phyloP scores from a whole-genome alignment of 2,113 vertebrate species.

The Cyprinodon tularosa region DNA sequence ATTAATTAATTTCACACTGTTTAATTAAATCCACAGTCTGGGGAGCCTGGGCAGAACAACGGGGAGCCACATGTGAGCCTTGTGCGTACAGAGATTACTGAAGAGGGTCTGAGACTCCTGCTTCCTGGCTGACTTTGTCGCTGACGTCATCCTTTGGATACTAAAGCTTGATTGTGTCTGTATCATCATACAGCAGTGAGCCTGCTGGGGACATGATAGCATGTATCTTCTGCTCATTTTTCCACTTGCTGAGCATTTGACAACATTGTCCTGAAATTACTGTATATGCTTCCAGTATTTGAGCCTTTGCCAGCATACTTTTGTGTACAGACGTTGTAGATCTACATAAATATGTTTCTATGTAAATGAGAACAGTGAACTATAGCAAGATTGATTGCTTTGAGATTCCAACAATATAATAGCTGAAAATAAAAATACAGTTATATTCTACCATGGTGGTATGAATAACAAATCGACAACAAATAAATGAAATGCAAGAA shows the following conservation, averaged over 20 bases:
- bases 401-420: conserved; percentile 34
- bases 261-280: conserved; percentile 37
- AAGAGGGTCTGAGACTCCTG: conserved; percentile 62
- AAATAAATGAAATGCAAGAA: too few relatives aligned
- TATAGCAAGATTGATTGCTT: conserved; percentile 18
- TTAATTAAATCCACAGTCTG: conserved; percentile 83
- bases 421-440: background rate
- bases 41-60: conserved; percentile 63
- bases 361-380: conserved; percentile 39
- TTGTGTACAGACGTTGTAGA: background rate
- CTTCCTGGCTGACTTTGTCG: conserved; percentile 78
- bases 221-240: conserved; percentile 43
- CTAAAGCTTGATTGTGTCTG: conserved; percentile 85
- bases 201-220: conserved; percentile 49
- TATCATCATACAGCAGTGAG: conserved; percentile 81
- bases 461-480: too few relatives aligned
- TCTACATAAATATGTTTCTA: conserved; percentile 31
- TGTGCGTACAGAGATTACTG: conserved; percentile 64
- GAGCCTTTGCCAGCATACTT: background rate
- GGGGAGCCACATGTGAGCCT: conserved; percentile 58
- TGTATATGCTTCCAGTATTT: background rate
- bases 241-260: conserved; percentile 35
- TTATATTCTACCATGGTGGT: too few relatives aligned
- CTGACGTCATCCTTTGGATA: conserved; percentile 82
- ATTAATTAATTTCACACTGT: conserved; percentile 82